Evolutionary conservation across 2,797 vertebrate species (phyloP).

Genomic region (Calcarius lapponicus): DNA sequence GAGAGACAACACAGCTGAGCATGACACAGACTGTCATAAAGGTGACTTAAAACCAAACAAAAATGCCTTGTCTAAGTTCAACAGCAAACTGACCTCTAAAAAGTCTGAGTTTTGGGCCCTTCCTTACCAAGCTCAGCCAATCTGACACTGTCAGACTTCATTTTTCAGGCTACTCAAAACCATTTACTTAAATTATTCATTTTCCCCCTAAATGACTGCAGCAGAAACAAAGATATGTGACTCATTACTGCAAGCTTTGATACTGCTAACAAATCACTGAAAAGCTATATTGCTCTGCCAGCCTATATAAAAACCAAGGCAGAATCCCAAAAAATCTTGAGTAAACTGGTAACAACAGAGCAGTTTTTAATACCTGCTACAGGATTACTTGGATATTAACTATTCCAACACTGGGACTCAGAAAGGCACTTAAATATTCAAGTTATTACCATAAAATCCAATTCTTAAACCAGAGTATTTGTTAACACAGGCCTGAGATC

Average conservation of each 20-base stretch:
- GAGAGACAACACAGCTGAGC: background rate
- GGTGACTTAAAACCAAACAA: background rate
- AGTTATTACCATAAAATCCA: background rate
- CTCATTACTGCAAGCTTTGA: background rate
- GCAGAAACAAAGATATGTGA: background rate
- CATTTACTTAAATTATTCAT: background rate
- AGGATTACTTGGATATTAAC: background rate
- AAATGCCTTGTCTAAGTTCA: fast-evolving
- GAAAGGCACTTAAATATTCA: background rate
- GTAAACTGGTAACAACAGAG: background rate
- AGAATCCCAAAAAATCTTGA: background rate
- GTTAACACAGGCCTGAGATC: background rate
- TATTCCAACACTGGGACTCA: background rate
- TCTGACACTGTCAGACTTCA: background rate
- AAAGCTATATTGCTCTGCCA: background rate
- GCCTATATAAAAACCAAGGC: background rate
- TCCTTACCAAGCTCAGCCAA: background rate
- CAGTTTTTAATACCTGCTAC: background rate
- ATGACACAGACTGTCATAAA: background rate
- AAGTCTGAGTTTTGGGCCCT: background rate
- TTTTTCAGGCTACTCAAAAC: background rate
- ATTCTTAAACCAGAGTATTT: background rate
- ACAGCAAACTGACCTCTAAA: background rate
- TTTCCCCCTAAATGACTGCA: background rate
- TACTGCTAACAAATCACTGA: background rate